These are phyloP conservation scores for Typhlomys cinereus DNA, from an alignment of 2,113 vertebrate genomes.

Conservation along the genomic window DNA sequence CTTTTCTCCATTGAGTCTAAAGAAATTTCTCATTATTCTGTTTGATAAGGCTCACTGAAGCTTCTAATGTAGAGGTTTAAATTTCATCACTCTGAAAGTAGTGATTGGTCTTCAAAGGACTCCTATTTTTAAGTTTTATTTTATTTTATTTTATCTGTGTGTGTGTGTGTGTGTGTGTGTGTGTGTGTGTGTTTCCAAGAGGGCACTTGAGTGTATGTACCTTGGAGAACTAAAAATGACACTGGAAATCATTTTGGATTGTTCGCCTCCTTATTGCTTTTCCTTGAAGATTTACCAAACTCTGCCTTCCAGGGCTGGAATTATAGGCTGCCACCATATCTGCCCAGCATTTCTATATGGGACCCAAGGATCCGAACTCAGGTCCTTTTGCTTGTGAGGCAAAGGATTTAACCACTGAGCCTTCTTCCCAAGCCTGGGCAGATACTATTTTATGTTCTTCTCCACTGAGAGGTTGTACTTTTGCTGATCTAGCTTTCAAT, in stretches of 20 bases:
- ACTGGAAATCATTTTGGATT: too few relatives aligned
- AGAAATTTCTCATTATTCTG: neutral
- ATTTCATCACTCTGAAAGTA: neutral
- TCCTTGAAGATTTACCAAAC: neutral
- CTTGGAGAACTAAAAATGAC: too few relatives aligned
- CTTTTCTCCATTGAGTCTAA: neutral
- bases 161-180: too few relatives aligned
- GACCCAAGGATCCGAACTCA: neutral
- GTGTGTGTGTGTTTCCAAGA: too few relatives aligned
- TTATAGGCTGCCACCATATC: neutral
- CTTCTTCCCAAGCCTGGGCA: neutral
- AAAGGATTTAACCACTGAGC: neutral
- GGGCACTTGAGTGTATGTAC: too few relatives aligned
- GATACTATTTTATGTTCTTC: neutral
- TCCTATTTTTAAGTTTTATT: neutral
- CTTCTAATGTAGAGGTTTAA: neutral
- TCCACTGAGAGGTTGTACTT: neutral
- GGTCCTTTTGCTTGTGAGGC: neutral
- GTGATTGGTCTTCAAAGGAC: neutral
- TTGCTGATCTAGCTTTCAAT: conserved; percentile 29
- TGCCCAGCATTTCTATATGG: neutral
- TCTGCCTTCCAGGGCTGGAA: too few relatives aligned
- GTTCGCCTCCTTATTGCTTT: neutral
- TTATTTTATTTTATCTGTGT: too few relatives aligned
- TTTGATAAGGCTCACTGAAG: neutral